phyloP scores from a whole-genome alignment of 2,797 vertebrate genomes.

The Rhinichthys osculus region DNA sequence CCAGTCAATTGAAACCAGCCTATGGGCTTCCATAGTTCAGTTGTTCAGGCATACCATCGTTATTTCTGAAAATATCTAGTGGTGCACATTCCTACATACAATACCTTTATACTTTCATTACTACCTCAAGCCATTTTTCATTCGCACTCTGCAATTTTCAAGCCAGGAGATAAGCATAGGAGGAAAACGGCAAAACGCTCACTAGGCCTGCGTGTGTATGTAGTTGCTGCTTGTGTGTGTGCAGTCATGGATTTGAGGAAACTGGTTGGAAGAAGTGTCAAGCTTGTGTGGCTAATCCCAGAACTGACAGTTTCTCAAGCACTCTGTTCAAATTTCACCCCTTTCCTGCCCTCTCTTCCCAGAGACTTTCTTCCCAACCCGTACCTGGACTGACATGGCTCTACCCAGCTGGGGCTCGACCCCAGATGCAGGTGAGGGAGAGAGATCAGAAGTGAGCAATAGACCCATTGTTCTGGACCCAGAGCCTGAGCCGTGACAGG shows the following conservation, averaged over 20 bases:
- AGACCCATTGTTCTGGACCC: conserved; percentile 58
- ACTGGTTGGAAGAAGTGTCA: background rate
- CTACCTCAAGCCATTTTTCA: background rate
- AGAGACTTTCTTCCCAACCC: background rate
- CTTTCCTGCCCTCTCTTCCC: conserved; percentile 20
- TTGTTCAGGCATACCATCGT: background rate
- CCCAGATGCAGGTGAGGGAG: conserved; percentile 45
- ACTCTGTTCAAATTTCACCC: conserved; percentile 27
- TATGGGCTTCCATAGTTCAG: background rate
- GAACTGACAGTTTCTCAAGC: conserved; percentile 44
- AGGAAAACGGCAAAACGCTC: background rate
- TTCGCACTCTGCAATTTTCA: background rate
- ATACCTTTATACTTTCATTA: background rate
- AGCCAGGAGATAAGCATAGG: background rate
- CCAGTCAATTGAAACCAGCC: background rate
- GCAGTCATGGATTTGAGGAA: conserved; percentile 9
- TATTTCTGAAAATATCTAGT: background rate
- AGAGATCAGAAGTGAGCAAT: conserved; percentile 56
- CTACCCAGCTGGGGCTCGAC: conserved; percentile 33
- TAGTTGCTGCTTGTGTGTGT: background rate
- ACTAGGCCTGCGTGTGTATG: background rate
- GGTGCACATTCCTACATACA: background rate
- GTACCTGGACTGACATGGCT: conserved; percentile 18
- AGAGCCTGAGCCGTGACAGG: conserved; percentile 47
- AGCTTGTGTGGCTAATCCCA: conserved; percentile 46